These are phyloP conservation scores for Parochlus steinenii DNA, from an alignment of 2,888 invertebrate genomes.

Conservation along the genomic window DNA sequence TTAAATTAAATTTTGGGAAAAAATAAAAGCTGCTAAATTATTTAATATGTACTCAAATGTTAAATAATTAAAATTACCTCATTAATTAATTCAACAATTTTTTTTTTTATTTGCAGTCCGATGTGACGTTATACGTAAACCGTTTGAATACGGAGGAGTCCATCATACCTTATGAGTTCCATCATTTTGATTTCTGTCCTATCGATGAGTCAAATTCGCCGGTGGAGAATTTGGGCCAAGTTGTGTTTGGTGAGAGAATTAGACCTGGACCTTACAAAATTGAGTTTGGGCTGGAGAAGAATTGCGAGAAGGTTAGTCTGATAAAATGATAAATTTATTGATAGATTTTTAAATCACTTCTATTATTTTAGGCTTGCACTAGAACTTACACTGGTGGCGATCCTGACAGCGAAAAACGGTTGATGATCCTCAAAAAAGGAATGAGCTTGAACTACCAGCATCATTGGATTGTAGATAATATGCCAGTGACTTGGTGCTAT, in stretches of 20 bases:
- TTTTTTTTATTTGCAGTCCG: conserved; percentile 48
- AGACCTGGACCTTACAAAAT: conserved; percentile 85
- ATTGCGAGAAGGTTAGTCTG: conserved; percentile 35
- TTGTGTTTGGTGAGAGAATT: conserved; percentile 97
- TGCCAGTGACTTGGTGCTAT: conserved; percentile 99
- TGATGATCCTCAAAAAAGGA: conserved; percentile 76
- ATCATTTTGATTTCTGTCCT: conserved; percentile 90
- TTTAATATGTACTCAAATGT: too few relatives aligned
- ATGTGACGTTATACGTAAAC: conserved; percentile 83
- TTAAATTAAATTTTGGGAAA: not conserved
- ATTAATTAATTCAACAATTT: conserved; percentile 1
- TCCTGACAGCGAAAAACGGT: conserved; percentile 44
- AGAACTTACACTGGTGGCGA: conserved; percentile 55
- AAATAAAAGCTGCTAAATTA: not conserved
- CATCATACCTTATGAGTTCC: conserved; percentile 95
- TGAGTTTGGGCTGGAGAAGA: conserved; percentile 56
- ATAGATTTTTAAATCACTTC: not conserved
- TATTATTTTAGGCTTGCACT: conserved; percentile 32
- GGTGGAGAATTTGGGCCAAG: conserved; percentile 95
- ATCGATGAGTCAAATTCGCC: conserved; percentile 65
- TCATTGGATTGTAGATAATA: conserved; percentile 97
- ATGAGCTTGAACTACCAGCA: conserved; percentile 94
- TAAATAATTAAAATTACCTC: too few relatives aligned
- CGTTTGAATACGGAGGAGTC: conserved; percentile 95
- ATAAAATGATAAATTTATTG: not conserved